Percentiles rank a stretch among this genome's conserved stretches.
phyloP scores from a whole-genome alignment of 1,140 invertebrate species.

The Lepidostoma basale region DNA sequence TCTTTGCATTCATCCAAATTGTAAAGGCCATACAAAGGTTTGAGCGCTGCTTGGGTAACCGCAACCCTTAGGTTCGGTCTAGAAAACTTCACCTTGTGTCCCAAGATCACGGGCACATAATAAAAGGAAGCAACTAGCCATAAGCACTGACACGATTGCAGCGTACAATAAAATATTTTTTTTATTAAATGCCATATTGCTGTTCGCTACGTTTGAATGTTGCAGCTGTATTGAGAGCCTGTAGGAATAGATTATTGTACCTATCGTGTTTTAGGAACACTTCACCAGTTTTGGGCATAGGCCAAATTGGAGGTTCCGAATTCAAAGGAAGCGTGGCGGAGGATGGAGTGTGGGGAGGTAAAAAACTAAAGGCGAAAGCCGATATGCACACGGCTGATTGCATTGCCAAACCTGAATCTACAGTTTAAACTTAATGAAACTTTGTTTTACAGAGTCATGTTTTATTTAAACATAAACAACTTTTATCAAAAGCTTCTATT shows the following conservation, averaged over 20 bases:
- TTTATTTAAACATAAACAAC: background rate
- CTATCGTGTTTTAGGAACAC: slow-evolving; percentile 45
- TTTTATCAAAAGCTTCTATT: background rate
- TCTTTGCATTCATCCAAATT: slow-evolving; percentile 43
- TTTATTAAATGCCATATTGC: background rate
- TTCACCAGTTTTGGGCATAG: slow-evolving; percentile 45
- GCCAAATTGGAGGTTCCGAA: slow-evolving; percentile 46
- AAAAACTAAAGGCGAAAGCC: slow-evolving; percentile 44
- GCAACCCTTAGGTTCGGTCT: slow-evolving; percentile 8
- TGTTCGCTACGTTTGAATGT: background rate
- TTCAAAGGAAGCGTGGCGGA: slow-evolving; percentile 39
- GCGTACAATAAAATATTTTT: too few relatives aligned
- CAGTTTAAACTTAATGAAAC: slow-evolving; percentile 21
- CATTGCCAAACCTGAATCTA: slow-evolving; percentile 35
- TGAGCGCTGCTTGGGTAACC: slow-evolving; percentile 23
- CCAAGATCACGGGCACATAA: background rate
- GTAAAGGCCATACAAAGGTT: slow-evolving; percentile 43
- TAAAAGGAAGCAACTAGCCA: background rate
- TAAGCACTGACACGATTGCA: too few relatives aligned
- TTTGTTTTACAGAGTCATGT: background rate
- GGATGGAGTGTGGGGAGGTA: slow-evolving; percentile 25
- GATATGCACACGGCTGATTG: slow-evolving; percentile 45
- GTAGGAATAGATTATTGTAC: slow-evolving; percentile 44
- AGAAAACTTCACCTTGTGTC: background rate
- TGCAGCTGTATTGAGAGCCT: slow-evolving; percentile 11